Conservation (phyloP, 2,888 invertebrate species). For the Troides oblongomaculatus region DNA sequence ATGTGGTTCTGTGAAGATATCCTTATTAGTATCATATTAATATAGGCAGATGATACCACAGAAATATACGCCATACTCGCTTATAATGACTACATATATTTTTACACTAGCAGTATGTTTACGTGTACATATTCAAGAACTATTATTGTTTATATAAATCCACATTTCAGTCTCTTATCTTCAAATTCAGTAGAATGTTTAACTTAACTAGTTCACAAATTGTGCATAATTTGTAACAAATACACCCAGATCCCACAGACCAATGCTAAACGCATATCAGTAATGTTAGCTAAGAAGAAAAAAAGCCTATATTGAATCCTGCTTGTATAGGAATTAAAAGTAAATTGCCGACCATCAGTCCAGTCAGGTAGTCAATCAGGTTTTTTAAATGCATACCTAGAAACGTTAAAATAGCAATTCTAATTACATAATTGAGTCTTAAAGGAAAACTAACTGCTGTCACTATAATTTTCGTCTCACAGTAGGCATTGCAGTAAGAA, state of each 20-base stretch:
- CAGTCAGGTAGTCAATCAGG: slow-evolving; percentile 8
- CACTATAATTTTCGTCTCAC: neutral
- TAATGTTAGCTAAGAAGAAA: slow-evolving; percentile 25
- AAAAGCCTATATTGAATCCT: slow-evolving; percentile 30
- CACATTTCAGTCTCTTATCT: too few relatives aligned
- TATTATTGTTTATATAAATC: neutral
- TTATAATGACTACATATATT: too few relatives aligned
- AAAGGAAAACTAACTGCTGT: neutral
- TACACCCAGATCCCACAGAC: neutral
- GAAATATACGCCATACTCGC: too few relatives aligned
- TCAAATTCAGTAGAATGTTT: neutral
- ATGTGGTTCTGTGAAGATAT: too few relatives aligned
- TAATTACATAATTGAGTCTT: slow-evolving; percentile 4
- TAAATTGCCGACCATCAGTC: neutral
- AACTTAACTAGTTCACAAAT: neutral
- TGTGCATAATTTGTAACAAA: neutral
- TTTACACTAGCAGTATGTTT: too few relatives aligned
- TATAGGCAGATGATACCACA: too few relatives aligned
- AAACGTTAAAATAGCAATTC: slow-evolving; percentile 4
- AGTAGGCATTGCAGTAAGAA: neutral
- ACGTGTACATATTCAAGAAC: slow-evolving; percentile 10
- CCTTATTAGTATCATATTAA: too few relatives aligned
- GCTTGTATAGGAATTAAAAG: slow-evolving; percentile 16
- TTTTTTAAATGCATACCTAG: slow-evolving; percentile 8
- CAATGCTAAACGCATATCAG: neutral